Evolutionary conservation across 2,113 vertebrate species (phyloP).

Genomic region (Acrocephalus kingi): DNA sequence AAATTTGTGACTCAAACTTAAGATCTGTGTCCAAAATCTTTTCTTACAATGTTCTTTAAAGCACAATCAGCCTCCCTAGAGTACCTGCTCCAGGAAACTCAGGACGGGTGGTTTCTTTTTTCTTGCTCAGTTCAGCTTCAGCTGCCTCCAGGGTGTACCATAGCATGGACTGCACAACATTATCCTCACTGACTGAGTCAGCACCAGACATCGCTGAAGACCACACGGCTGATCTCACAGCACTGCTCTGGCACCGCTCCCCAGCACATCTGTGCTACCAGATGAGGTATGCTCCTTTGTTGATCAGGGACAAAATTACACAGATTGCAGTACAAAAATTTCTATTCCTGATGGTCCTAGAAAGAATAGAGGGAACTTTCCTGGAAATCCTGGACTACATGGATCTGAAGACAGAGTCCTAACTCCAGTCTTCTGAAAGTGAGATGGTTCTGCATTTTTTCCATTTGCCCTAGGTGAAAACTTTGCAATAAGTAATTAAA

Average conservation of each 20-base stretch:
- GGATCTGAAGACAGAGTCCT: not conserved
- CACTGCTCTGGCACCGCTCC: rapidly evolving
- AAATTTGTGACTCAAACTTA: not conserved
- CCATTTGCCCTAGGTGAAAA: not conserved
- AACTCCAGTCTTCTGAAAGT: not conserved
- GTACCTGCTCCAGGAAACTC: not conserved
- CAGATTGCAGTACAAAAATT: not conserved
- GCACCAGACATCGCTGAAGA: not conserved
- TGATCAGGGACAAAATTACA: not conserved
- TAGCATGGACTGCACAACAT: not conserved
- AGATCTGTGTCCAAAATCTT: not conserved
- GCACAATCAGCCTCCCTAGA: not conserved
- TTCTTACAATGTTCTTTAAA: not conserved
- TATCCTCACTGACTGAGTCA: not conserved
- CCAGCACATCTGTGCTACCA: not conserved
- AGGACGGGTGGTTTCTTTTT: not conserved
- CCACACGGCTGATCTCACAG: not conserved
- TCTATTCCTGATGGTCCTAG: not conserved
- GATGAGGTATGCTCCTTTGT: not conserved
- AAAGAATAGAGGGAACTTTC: not conserved
- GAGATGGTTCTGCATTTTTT: not conserved
- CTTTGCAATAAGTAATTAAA: not conserved
- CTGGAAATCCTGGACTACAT: not conserved
- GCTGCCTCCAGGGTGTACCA: not conserved
- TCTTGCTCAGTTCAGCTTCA: not conserved